Evolutionary conservation across 2,888 invertebrate species (phyloP), one percentile per base, ranked within the genome.

Genomic region (Papilio demoleus): DNA sequence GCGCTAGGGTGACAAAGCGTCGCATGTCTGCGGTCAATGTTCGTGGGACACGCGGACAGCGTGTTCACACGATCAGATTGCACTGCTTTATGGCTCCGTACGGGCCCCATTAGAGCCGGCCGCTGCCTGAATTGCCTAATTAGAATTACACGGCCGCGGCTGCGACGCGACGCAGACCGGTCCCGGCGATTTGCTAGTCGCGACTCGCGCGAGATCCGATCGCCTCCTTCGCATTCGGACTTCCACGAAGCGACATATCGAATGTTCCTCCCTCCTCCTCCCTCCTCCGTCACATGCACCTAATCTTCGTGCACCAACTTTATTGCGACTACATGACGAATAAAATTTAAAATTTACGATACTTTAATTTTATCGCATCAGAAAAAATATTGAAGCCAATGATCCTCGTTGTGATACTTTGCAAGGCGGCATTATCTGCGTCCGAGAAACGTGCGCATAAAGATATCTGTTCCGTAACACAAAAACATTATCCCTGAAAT

Each of bases 21-120:
- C 82, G 92, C 92, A 90, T 92, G 92, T 89, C 85, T 77, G 70
- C 78, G 78, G 83, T 82, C 88, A 88, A 87, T 89, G 88, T 85
- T 78, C 79, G 72, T 75, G 79, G 78, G 85, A 85, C 86, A 85
- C 83, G 81, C 83, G 83, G 86, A 77, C 78, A 75, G 75, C 83
- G 88, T 89, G 90, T 90, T 89, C 91, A 90, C 91, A 90, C 88
- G 87, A 91, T 91, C 92, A 85, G 92, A 92, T 92, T 89, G 86
- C 79, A 80, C 77, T 86, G 84, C 79, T 90, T 88, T 90, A 90
- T 88, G 84, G 89, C 85, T 82, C 81, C 82, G 82, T 82, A 76
- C 79, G 80, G 75, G 81, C 77, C 81, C 88, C 90, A 91, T 91
- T 92, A 91, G 88, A 82, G 81, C 79, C 79, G 80, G 78, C 83